phyloP scores from a whole-genome alignment of 1,140 invertebrate genomes.

The Drosophila bocki region DNA sequence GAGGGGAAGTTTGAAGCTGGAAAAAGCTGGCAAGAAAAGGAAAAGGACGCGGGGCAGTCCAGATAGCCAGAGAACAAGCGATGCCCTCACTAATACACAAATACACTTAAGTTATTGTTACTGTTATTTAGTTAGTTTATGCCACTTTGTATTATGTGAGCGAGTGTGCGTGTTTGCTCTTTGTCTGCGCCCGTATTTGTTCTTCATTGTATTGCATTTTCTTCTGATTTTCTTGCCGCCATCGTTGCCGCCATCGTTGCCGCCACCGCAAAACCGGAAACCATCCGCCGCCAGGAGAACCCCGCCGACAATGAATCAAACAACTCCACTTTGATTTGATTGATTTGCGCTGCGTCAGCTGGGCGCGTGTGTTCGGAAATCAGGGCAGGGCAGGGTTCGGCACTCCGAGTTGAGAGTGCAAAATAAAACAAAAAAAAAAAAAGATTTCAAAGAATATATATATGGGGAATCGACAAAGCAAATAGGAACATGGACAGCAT shows the following conservation, averaged over 20 bases:
- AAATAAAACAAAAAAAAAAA: conserved; percentile 20
- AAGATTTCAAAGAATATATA: conserved; percentile 10
- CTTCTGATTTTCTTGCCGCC: conserved; percentile 60
- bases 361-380: conserved; percentile 57
- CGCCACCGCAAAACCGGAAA: conserved; percentile 44
- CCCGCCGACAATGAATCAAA: conserved; percentile 50
- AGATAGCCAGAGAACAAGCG: conserved; percentile 38
- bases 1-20: neutral
- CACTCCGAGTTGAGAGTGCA: conserved; percentile 28
- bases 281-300: conserved; percentile 24
- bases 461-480: conserved; percentile 34
- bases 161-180: conserved; percentile 45
- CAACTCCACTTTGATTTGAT: conserved; percentile 80
- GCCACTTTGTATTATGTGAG: conserved; percentile 75
- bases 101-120: conserved; percentile 83
- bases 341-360: conserved; percentile 81
- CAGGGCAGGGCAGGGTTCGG: conserved; percentile 8
- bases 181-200: conserved; percentile 73
- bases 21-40: neutral
- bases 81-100: conserved; percentile 72
- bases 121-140: conserved; percentile 84
- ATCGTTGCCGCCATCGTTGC: conserved; percentile 19
- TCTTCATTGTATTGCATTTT: conserved; percentile 79
- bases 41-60: neutral
- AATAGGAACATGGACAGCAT: conserved; percentile 53